A percentile compares a stretch with the other conserved stretches of the same genome.
These are phyloP conservation scores for Mormyrus proboscirostris DNA, from an alignment of 2,797 vertebrate genomes.

Conservation along the genomic window DNA sequence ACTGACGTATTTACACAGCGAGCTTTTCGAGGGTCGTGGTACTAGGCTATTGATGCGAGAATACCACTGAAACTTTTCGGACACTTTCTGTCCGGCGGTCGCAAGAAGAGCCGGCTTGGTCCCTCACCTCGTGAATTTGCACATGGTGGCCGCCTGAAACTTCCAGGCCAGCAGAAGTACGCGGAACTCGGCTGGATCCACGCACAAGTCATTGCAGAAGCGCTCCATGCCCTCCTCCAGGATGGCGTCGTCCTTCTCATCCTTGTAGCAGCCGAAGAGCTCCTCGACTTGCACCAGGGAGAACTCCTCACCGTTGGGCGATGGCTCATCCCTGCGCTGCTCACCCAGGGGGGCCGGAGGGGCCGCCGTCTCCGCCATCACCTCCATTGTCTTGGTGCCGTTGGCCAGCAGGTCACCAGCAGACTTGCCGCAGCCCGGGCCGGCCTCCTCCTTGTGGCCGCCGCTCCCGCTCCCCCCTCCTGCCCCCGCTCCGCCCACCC, in stretches of 20 bases:
- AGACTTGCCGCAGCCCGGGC: conserved; percentile 68
- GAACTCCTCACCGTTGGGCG: conserved; percentile 67
- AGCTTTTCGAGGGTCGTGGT: background rate
- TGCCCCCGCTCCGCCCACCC: conserved; percentile 46
- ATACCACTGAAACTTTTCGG: background rate
- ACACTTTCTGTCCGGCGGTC: background rate
- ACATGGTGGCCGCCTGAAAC: conserved; percentile 99
- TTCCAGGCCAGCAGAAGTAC: conserved; percentile 98
- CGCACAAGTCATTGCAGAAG: conserved; percentile 91
- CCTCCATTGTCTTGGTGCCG: conserved; percentile 83
- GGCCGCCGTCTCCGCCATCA: conserved; percentile 68
- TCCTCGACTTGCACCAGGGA: conserved; percentile 79
- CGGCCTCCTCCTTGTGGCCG: conserved; percentile 77
- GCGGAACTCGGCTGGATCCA: conserved; percentile 94
- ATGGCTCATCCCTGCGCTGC: conserved; percentile 61
- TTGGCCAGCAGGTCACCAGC: conserved; percentile 81
- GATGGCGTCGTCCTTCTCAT: conserved; percentile 89
- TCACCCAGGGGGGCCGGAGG: conserved; percentile 61
- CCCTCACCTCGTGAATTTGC: conserved; percentile 97
- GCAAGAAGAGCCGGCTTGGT: background rate
- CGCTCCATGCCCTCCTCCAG: conserved; percentile 97
- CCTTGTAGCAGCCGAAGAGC: conserved; percentile 87
- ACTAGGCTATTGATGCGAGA: background rate
- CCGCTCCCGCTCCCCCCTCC: conserved; percentile 30
- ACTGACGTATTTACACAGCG: background rate